Evolutionary conservation across 1,140 invertebrate species (phyloP).

Genomic region (Pseudomyrmex gracilis): DNA sequence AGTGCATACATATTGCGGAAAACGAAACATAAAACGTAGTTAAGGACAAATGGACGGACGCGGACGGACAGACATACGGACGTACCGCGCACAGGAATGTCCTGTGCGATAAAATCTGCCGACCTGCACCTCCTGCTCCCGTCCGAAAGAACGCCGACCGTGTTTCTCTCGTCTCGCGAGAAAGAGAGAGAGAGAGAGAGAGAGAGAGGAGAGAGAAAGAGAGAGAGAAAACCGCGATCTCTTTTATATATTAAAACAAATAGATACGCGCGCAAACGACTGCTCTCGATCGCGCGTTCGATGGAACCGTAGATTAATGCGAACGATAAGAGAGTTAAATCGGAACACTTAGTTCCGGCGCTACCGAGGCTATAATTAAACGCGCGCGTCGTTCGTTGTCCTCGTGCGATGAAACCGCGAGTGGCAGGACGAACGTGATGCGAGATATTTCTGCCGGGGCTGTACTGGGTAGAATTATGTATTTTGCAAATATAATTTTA

Average conservation of each 20-base stretch:
- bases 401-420: conserved; percentile 17
- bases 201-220: no score
- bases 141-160: conserved; percentile 59
- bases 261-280: conserved; percentile 30
- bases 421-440: background rate
- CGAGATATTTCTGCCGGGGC: background rate
- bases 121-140: conserved; percentile 71
- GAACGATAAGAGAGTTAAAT: conserved; percentile 47
- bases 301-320: conserved; percentile 45
- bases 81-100: conserved; percentile 72
- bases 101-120: conserved; percentile 74
- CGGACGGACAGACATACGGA: conserved; percentile 60
- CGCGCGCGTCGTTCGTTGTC: conserved; percentile 8
- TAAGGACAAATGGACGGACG: conserved; percentile 53
- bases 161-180: background rate
- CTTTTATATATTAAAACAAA: conserved; percentile 56
- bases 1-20: conserved; percentile 56
- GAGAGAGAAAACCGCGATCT: background rate
- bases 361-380: conserved; percentile 49
- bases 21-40: conserved; percentile 72
- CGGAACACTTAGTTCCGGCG: conserved; percentile 39
- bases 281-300: conserved; percentile 39
- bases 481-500: background rate
- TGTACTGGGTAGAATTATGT: background rate
- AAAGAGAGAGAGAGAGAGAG: background rate